These are phyloP conservation scores for Mobula hypostoma DNA, from an alignment of 2,113 vertebrate species.

Conservation along the genomic window DNA sequence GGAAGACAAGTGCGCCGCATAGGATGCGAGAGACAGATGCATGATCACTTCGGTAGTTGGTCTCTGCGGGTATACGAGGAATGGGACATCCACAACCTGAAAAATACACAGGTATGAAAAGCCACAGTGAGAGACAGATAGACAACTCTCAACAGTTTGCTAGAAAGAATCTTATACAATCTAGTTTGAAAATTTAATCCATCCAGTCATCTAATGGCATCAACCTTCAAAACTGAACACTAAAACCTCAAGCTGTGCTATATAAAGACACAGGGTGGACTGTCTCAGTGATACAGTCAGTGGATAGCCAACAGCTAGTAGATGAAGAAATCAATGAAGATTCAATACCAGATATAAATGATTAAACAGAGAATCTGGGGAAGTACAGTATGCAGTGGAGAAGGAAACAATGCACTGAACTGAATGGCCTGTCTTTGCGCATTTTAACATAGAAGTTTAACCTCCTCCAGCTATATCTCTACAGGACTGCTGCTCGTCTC, in stretches of 20 bases:
- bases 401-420: too few relatives aligned
- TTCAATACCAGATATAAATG: too few relatives aligned
- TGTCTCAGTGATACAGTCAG: neutral
- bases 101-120: neutral
- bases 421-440: too few relatives aligned
- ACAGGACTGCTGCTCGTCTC: too few relatives aligned
- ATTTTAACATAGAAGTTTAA: too few relatives aligned
- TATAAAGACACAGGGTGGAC: neutral
- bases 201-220: too few relatives aligned
- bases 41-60: slow-evolving; percentile 48
- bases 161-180: too few relatives aligned
- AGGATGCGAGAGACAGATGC: slow-evolving; percentile 63
- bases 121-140: neutral
- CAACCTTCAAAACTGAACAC: too few relatives aligned
- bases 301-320: neutral
- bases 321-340: too few relatives aligned
- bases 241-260: neutral
- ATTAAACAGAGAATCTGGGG: too few relatives aligned
- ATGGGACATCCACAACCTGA: slow-evolving; percentile 48
- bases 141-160: neutral
- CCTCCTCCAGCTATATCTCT: too few relatives aligned
- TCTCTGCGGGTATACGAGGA: slow-evolving; percentile 48
- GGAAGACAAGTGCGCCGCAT: slow-evolving; percentile 64
- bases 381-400: too few relatives aligned
- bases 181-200: neutral